Percentiles rank a stretch among this genome's conserved stretches.
These are phyloP conservation scores for Forbesichthys papilliferus DNA, from an alignment of 2,113 vertebrate species.

Conservation along the genomic window DNA sequence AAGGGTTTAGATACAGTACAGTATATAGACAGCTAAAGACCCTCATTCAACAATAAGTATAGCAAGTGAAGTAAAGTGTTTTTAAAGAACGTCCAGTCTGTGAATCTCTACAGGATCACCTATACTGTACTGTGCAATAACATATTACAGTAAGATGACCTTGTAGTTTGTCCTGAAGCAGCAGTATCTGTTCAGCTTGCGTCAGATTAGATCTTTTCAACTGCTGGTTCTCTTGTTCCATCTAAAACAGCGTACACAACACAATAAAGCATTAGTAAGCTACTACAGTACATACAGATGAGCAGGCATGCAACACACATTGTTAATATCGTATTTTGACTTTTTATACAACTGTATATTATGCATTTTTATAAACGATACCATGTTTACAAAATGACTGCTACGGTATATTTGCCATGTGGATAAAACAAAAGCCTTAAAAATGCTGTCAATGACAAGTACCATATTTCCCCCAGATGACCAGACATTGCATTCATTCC, in stretches of 20 bases:
- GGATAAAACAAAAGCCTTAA: too few species aligned
- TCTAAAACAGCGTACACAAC: constrained; percentile 67
- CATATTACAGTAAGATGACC: constrained; percentile 68
- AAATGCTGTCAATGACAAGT: too few species aligned
- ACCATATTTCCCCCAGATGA: not conserved
- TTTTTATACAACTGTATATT: too few species aligned
- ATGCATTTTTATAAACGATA: too few species aligned
- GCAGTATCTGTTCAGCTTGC: constrained; percentile 82
- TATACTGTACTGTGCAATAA: not conserved
- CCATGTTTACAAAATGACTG: not conserved
- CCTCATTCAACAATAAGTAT: too few species aligned
- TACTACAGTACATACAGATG: not conserved
- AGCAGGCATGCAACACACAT: not conserved
- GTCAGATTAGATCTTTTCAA: constrained; percentile 84
- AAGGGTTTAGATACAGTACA: too few species aligned
- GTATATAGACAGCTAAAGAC: too few species aligned
- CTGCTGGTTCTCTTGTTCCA: constrained; percentile 90
- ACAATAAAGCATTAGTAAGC: not conserved
- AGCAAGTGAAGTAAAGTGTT: too few species aligned
- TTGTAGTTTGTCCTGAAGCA: constrained; percentile 85
- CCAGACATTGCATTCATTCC: not conserved
- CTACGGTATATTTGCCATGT: too few species aligned
- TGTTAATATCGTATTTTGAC: too few species aligned
- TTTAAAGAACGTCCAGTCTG: too few species aligned
- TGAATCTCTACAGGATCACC: too few species aligned